phyloP scores from a whole-genome alignment of 2,113 vertebrate species.

The Megaceryle maxima region DNA sequence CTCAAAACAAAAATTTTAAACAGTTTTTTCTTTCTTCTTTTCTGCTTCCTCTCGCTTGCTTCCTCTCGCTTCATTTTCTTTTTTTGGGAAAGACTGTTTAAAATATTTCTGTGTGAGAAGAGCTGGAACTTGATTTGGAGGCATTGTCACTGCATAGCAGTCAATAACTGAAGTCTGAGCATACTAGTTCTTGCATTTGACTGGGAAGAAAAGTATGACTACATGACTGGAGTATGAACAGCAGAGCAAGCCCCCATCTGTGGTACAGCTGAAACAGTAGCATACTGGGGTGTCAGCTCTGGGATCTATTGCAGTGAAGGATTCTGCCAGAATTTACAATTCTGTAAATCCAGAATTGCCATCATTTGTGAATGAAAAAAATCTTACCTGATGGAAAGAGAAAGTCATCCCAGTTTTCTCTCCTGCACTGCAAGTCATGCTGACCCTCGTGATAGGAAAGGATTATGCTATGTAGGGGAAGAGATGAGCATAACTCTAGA shows the following conservation, averaged over 20 bases:
- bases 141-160: background rate
- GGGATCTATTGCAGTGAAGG: background rate
- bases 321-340: background rate
- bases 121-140: background rate
- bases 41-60: background rate
- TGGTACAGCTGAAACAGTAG: background rate
- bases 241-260: background rate
- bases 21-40: background rate
- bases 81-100: background rate
- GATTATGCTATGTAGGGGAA: background rate
- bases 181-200: background rate
- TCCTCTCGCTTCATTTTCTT: background rate
- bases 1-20: background rate
- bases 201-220: background rate
- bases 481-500: background rate
- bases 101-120: background rate
- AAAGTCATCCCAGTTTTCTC: background rate
- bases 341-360: background rate
- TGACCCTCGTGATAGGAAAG: background rate
- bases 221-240: background rate
- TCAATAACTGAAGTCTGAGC: background rate
- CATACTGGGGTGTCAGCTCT: accelerated
- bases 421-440: background rate
- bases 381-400: background rate
- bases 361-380: background rate